Conservation (phyloP, 2,797 vertebrate species). For the Pangasius krempfi region DNA sequence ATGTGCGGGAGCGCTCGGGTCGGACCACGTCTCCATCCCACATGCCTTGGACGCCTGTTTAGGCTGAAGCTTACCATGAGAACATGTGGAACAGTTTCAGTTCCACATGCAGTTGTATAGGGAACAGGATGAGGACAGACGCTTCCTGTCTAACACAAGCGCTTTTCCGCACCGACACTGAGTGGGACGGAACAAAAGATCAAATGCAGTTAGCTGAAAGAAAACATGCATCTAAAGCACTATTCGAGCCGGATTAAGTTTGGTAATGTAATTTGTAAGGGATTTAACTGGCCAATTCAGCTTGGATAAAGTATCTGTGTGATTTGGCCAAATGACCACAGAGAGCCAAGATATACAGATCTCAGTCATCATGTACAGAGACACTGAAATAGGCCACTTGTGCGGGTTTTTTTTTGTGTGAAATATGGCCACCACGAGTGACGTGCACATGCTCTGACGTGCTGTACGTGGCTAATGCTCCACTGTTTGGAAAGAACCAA, state of each 20-base stretch:
- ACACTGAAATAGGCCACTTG: slow-evolving; percentile 7
- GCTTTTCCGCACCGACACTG: not conserved
- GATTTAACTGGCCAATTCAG: not conserved
- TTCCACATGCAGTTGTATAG: slow-evolving; percentile 26
- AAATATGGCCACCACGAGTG: not conserved
- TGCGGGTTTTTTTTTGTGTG: not conserved
- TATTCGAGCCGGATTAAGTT: slow-evolving; percentile 2
- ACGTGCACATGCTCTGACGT: not conserved
- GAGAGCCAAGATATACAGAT: not conserved
- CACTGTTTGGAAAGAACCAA: slow-evolving; percentile 22
- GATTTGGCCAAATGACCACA: slow-evolving; percentile 14
- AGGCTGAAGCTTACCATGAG: not conserved
- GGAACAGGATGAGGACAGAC: slow-evolving; percentile 39
- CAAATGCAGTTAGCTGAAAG: slow-evolving; percentile 13
- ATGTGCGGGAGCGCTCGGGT: not conserved
- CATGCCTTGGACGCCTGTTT: not conserved
- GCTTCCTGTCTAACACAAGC: slow-evolving; percentile 19
- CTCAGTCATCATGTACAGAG: not conserved
- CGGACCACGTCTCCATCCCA: not conserved
- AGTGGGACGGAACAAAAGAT: slow-evolving; percentile 1
- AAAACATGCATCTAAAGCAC: slow-evolving; percentile 3
- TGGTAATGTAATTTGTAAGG: not conserved
- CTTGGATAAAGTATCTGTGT: not conserved
- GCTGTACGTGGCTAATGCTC: slow-evolving; percentile 10
- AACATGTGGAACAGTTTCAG: slow-evolving; percentile 37